A percentile compares a stretch with the other conserved stretches of the same genome.
Evolutionary conservation across 2,113 vertebrate genomes (phyloP).

Genomic region (Xyrauchen texanus): DNA sequence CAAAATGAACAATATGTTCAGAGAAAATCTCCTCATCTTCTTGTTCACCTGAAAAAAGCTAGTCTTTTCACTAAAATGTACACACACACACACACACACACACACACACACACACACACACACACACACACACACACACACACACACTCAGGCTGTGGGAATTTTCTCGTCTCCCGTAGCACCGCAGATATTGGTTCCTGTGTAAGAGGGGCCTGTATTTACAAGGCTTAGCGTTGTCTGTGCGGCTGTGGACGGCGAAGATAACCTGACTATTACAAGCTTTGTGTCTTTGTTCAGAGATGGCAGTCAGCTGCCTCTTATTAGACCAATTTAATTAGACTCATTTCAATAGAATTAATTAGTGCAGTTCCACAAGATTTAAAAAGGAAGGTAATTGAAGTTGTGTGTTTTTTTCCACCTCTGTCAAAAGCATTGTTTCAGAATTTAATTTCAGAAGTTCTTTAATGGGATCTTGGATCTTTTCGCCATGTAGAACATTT

Average conservation of each 20-base stretch:
- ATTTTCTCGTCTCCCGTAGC: not conserved
- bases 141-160: slow-evolving; percentile 44
- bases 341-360: slow-evolving; percentile 74
- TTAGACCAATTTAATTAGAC: slow-evolving; percentile 73
- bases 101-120: too few relatives aligned
- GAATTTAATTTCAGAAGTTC: slow-evolving; percentile 64
- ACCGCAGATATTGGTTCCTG: slow-evolving; percentile 41
- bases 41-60: slow-evolving; percentile 36
- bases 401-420: slow-evolving; percentile 52
- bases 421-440: slow-evolving; percentile 67
- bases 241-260: slow-evolving; percentile 57
- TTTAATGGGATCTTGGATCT: slow-evolving; percentile 61
- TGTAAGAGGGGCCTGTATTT: slow-evolving; percentile 54
- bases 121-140: too few relatives aligned
- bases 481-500: slow-evolving; percentile 39
- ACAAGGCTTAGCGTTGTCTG: slow-evolving; percentile 60
- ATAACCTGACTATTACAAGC: slow-evolving; percentile 65
- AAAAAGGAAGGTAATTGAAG: slow-evolving; percentile 66
- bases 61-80: not conserved
- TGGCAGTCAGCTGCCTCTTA: slow-evolving; percentile 64
- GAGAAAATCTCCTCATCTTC: slow-evolving; percentile 45
- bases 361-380: slow-evolving; percentile 63
- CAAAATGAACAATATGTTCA: slow-evolving; percentile 58
- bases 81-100: too few relatives aligned
- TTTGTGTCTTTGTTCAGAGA: slow-evolving; percentile 54